These are phyloP conservation scores for Nycticorax nycticorax DNA, from an alignment of 2,113 vertebrate genomes.

Conservation along the genomic window DNA sequence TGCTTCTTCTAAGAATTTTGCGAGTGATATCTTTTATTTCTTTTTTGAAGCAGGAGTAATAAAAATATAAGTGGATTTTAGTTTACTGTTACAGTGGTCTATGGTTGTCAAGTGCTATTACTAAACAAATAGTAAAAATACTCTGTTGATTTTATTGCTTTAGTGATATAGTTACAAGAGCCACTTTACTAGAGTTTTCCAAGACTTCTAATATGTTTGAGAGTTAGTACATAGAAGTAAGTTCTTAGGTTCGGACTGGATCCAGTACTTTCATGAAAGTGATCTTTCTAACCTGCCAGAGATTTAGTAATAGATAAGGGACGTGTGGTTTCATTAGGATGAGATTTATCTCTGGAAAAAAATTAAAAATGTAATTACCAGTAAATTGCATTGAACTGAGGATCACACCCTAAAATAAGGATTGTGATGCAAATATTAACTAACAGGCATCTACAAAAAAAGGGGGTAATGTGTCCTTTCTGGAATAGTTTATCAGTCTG, in stretches of 20 bases:
- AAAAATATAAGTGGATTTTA: constrained; percentile 28
- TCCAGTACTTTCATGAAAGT: not conserved
- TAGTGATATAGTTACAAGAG: not conserved
- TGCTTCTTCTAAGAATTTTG: not conserved
- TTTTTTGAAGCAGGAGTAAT: not conserved
- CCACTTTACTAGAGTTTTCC: not conserved
- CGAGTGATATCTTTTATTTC: not conserved
- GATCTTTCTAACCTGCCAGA: not conserved
- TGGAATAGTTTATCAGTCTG: not conserved
- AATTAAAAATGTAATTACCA: not conserved
- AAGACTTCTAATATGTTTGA: not conserved
- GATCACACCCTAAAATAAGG: not conserved
- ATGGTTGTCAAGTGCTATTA: not conserved
- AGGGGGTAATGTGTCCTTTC: not conserved
- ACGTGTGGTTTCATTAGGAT: not conserved
- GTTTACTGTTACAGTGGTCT: not conserved
- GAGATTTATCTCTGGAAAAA: not conserved
- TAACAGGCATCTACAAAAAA: not conserved
- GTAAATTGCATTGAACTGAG: not conserved
- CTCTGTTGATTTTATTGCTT: constrained; percentile 32
- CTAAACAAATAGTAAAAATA: constrained; percentile 40
- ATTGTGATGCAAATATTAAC: not conserved
- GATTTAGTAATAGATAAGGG: not conserved
- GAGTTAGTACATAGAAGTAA: not conserved
- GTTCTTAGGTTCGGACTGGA: not conserved